These are phyloP conservation scores for Scrobipalpa atriplicella DNA, from an alignment of 2,888 invertebrate genomes.

Conservation along the genomic window DNA sequence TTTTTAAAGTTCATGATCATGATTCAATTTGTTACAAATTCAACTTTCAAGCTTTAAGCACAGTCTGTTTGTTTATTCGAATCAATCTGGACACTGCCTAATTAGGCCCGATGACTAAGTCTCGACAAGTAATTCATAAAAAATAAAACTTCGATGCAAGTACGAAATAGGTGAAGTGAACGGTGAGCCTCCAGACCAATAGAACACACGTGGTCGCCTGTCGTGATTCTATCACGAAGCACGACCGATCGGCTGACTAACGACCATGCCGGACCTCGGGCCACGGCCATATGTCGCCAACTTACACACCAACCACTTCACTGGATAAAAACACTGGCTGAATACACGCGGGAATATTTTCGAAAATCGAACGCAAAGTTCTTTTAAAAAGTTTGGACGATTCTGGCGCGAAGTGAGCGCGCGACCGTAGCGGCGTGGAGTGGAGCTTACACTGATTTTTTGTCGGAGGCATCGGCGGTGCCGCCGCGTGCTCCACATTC, in stretches of 20 bases:
- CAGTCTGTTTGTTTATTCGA: conserved; percentile 28
- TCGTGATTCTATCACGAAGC: conserved; percentile 70
- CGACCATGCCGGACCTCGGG: conserved; percentile 55
- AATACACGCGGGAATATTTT: background rate
- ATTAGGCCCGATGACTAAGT: conserved; percentile 61
- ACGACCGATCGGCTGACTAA: conserved; percentile 56
- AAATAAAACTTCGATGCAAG: conserved; percentile 58
- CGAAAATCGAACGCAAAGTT: conserved; percentile 38
- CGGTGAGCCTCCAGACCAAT: conserved; percentile 72
- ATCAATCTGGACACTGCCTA: conserved; percentile 42
- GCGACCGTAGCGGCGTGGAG: conserved; percentile 72
- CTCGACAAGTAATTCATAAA: conserved; percentile 50
- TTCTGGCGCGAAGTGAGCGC: conserved; percentile 48
- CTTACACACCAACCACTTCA: conserved; percentile 72
- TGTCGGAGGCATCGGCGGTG: conserved; percentile 76
- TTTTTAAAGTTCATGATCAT: conserved; percentile 12
- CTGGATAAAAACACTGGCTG: conserved; percentile 42
- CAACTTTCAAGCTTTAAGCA: conserved; percentile 16
- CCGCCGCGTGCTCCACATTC: conserved; percentile 76
- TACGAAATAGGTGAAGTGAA: conserved; percentile 77
- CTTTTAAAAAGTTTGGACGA: conserved; percentile 41
- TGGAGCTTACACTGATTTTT: conserved; percentile 81
- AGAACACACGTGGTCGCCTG: conserved; percentile 68
- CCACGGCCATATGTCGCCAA: conserved; percentile 76
- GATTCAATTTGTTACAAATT: background rate